These are phyloP conservation scores for Trematomus loennbergii DNA, from an alignment of 2,113 vertebrate species.

Conservation along the genomic window DNA sequence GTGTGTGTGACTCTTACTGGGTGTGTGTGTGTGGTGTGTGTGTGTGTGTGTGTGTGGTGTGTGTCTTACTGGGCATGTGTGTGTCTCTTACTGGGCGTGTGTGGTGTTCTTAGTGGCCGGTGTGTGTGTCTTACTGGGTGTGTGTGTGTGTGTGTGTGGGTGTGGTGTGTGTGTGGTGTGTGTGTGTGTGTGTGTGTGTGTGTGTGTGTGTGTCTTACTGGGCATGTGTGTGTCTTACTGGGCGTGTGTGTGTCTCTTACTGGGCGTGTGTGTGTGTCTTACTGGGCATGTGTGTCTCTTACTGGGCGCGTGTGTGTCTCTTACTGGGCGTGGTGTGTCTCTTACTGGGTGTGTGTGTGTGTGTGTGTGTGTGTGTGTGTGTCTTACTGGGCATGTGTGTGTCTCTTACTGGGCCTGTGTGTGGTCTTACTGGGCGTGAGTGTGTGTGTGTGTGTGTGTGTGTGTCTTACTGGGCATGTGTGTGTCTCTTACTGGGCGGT, in stretches of 20 bases:
- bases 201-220: slow-evolving; percentile 9
- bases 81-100: slow-evolving; percentile 1
- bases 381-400: too few species aligned
- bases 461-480: not conserved
- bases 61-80: not conserved
- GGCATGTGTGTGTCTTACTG: too few species aligned
- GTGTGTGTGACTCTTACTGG: not conserved
- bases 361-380: too few species aligned
- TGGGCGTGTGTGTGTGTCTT: not conserved
- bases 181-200: too few species aligned
- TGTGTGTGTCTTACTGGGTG: too few species aligned
- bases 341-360: not conserved
- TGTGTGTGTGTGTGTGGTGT: not conserved
- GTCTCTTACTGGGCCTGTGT: not conserved
- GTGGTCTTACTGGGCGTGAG: slow-evolving; percentile 10
- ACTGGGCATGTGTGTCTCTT: not conserved
- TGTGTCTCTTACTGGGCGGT: not conserved
- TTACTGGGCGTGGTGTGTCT: too few species aligned
- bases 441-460: too few species aligned
- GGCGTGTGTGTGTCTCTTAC: not conserved
- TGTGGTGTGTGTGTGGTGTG: not conserved
- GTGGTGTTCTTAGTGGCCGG: too few species aligned
- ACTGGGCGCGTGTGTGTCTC: not conserved
- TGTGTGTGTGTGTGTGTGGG: slow-evolving; percentile 18
- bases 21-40: not conserved